Conservation (phyloP, 2,888 invertebrate species). For the Andrena haemorrhoa region DNA sequence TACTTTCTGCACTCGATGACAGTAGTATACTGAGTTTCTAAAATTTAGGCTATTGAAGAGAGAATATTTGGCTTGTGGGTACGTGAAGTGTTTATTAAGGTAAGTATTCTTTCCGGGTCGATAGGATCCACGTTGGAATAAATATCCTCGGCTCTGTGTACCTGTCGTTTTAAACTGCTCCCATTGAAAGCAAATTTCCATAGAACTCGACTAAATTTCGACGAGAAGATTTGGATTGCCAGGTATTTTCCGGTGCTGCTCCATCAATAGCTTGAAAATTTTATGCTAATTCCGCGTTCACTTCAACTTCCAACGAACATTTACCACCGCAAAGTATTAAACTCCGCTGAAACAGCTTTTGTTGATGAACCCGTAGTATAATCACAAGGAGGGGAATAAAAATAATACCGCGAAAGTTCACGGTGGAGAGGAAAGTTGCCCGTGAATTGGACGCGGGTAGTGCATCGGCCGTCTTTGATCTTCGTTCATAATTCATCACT, state of each 20-base stretch:
- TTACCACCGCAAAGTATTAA: neutral
- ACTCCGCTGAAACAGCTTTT: neutral
- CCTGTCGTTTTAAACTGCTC: no score
- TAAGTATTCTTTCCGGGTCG: no score
- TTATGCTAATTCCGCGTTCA: neutral
- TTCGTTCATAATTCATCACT: conserved; percentile 25
- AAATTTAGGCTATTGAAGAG: no score
- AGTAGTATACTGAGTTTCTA: no score
- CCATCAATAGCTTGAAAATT: neutral
- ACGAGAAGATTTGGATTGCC: neutral
- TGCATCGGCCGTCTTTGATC: neutral
- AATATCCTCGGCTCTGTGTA: no score
- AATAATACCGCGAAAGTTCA: neutral
- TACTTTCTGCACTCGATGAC: no score
- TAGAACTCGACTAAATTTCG: neutral
- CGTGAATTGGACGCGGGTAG: neutral
- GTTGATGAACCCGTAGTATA: neutral
- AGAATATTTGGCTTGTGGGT: no score
- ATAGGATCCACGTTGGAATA: no score
- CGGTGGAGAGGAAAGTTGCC: neutral
- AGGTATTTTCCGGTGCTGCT: neutral
- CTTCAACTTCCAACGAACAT: neutral
- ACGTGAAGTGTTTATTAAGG: no score
- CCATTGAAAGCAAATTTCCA: neutral
- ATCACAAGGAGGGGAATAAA: neutral